phyloP scores from a whole-genome alignment of 2,888 invertebrate species.

The Caenorhabditis wallacei region DNA sequence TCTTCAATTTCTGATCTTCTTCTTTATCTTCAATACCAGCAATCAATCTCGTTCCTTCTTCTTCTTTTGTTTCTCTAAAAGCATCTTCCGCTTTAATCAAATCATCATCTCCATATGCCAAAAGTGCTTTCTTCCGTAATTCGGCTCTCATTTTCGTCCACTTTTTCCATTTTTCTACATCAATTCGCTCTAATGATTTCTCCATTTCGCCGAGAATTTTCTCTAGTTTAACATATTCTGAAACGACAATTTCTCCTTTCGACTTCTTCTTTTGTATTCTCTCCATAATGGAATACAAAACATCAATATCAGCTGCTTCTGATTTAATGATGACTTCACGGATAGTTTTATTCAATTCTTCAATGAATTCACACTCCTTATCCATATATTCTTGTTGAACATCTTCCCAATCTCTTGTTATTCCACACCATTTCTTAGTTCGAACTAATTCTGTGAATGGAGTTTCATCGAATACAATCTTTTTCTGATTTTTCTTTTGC shows the following conservation, averaged over 20 bases:
- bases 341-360: not conserved
- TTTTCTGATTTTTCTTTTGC: not conserved
- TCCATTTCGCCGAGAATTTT: not conserved
- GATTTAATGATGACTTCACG: not conserved
- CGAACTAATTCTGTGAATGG: not conserved
- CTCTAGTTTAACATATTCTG: not conserved
- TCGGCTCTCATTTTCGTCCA: not conserved
- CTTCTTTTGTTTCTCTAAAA: no score
- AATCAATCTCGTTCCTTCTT: not conserved
- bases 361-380: not conserved
- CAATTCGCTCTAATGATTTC: not conserved
- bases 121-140: not conserved
- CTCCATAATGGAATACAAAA: not conserved
- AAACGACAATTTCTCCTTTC: not conserved
- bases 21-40: not conserved
- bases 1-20: no score
- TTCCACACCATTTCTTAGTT: not conserved
- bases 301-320: not conserved
- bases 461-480: conserved; percentile 3
- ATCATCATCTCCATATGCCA: not conserved
- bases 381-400: not conserved
- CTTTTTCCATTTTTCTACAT: not conserved
- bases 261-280: not conserved
- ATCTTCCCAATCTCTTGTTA: not conserved
- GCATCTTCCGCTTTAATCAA: not conserved